Evolutionary conservation across 1,140 invertebrate species (phyloP).

Genomic region (Sarcophaga bullata): DNA sequence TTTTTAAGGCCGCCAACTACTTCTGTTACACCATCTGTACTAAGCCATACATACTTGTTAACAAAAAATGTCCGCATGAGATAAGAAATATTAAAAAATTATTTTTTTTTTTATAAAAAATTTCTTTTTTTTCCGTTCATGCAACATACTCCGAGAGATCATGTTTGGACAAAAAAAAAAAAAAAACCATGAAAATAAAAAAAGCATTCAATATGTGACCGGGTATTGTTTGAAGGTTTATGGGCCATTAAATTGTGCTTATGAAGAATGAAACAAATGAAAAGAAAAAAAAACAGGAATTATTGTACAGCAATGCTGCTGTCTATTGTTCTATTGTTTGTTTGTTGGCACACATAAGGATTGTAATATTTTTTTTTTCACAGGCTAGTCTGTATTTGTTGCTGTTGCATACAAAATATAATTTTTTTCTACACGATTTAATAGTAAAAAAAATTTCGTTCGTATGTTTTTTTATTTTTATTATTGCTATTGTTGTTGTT

Average conservation of each 20-base stretch:
- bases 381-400: neutral
- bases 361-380: neutral
- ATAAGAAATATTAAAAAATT: neutral
- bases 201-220: too few species aligned
- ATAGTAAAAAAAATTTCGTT: neutral
- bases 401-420: neutral
- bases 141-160: too few species aligned
- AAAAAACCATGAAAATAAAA: neutral
- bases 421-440: neutral
- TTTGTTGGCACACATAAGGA: neutral
- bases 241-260: slow-evolving; percentile 24
- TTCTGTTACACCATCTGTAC: too few species aligned
- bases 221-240: slow-evolving; percentile 1
- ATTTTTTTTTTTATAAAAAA: slow-evolving; percentile 11
- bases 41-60: too few species aligned
- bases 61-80: too few species aligned
- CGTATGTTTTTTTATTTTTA: neutral
- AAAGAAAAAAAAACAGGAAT: too few species aligned
- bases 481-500: neutral
- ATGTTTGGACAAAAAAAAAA: neutral
- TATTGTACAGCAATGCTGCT: neutral
- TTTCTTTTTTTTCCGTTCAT: neutral
- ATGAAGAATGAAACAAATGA: too few species aligned
- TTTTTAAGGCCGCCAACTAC: too few species aligned
- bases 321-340: slow-evolving; percentile 21